phyloP scores from a whole-genome alignment of 2,888 invertebrate species.

The Melinaea marsaeus region DNA sequence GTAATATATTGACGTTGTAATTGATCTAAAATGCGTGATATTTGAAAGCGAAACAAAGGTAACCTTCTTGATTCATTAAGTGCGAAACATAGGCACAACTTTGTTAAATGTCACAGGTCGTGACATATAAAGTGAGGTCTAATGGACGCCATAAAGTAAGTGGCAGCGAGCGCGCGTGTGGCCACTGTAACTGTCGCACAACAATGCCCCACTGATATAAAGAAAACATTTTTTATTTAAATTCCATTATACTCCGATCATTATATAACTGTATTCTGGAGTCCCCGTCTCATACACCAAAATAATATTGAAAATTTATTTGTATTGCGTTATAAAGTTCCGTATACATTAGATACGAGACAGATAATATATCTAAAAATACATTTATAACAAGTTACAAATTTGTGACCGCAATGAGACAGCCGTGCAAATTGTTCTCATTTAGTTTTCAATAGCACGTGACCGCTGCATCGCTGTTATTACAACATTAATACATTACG shows the following conservation, averaged over 20 bases:
- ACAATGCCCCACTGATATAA: conserved; percentile 75
- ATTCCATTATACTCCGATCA: conserved; percentile 66
- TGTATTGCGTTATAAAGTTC: conserved; percentile 19
- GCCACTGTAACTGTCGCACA: conserved; percentile 67
- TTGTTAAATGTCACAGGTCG: conserved; percentile 38
- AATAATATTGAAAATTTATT: conserved; percentile 16
- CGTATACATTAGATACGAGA: conserved; percentile 6
- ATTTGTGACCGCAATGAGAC: conserved; percentile 16
- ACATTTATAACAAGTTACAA: conserved; percentile 6
- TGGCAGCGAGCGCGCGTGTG: conserved; percentile 65
- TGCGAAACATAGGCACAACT: conserved; percentile 5
- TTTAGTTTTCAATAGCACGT: conserved; percentile 26
- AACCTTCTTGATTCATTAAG: conserved; percentile 8
- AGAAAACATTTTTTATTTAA: conserved; percentile 77
- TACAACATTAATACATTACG: conserved; percentile 23
- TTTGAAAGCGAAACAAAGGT: conserved; percentile 6
- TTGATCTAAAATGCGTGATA: not conserved
- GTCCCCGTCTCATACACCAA: conserved; percentile 14
- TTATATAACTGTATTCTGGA: conserved; percentile 59
- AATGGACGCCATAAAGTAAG: conserved; percentile 52
- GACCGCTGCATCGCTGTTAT: conserved; percentile 20
- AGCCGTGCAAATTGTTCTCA: conserved; percentile 29
- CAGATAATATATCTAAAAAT: not conserved
- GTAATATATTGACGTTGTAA: conserved; percentile 6
- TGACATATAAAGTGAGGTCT: conserved; percentile 46